Evolutionary conservation across 2,113 vertebrate genomes (phyloP), one percentile per base, ranked within the genome.

Genomic region (Cyanoderma ruficeps): DNA sequence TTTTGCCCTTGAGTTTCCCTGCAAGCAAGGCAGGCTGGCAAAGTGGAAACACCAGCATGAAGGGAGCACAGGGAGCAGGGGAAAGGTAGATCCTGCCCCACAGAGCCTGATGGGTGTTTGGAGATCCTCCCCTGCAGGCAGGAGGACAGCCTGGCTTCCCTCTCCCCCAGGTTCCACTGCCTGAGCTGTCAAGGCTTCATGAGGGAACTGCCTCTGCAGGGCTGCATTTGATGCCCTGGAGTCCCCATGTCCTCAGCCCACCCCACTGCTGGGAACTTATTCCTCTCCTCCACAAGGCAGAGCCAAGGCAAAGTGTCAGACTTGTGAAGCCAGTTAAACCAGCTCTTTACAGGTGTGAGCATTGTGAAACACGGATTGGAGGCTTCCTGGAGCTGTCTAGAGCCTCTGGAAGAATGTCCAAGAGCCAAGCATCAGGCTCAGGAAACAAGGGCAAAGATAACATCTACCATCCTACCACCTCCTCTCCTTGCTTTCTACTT

Each of bases 371-470:
- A 16, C 1, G 24, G 49, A 63, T 8, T 47, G 0, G 2, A 87
- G 61, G 44, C n/a, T 76, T 92, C 19, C 50, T 68, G 46, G 39
- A 69, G 53, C 13, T 88, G 39, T 84, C 46, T 69, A 65, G 39
- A 35, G 33, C 63, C 33, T 95, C 50, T 50, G 65, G 39, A 82
- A 90, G 27, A 76, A 80, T 24, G 27, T 74, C 70, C 57, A 87
- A 75, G 42, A 57, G 37, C 49, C 2, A 6, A 89, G 41, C 18
- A 69, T 15, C 55, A 71, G 49, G 31, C n/a, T 69, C 46, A 44
- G 89, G 82, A 90, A 95, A 91, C 27, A 90, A 74, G 63, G 56
- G 39, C 27, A 71, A 78, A 90, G 84, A 83, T 80, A 95, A 46
- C 19, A 86, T 83, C 78, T 35, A 60, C 31, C n/a, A 65, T 39